Evolutionary conservation across 2,113 vertebrate genomes (phyloP).

Genomic region (Pteronura brasiliensis): DNA sequence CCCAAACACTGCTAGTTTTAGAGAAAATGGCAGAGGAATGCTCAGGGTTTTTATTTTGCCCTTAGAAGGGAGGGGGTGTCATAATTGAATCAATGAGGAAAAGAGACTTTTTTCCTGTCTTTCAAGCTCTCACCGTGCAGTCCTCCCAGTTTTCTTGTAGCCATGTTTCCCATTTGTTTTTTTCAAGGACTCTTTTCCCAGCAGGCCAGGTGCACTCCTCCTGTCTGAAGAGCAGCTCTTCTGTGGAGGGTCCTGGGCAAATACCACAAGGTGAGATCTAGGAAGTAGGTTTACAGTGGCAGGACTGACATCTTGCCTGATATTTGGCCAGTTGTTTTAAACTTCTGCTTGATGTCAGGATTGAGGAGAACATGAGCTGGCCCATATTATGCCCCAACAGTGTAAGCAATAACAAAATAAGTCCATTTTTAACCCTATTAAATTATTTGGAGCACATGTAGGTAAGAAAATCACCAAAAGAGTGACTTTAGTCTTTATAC

Average conservation of each 20-base stretch:
- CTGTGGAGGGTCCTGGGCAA: slow-evolving; percentile 87
- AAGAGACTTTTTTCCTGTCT: neutral
- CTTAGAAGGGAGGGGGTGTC: neutral
- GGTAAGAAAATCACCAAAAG: neutral
- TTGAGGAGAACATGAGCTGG: neutral
- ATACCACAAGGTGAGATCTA: neutral
- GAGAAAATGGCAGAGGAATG: neutral
- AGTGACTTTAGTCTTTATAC: neutral
- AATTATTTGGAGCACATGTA: neutral
- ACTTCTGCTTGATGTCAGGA: neutral
- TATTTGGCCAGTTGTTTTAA: neutral
- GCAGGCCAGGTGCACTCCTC: slow-evolving; percentile 59
- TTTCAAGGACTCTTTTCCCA: slow-evolving; percentile 80
- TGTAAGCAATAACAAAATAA: neutral
- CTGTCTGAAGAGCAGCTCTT: slow-evolving; percentile 83
- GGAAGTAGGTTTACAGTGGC: neutral
- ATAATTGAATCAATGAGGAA: neutral
- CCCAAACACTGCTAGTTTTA: neutral
- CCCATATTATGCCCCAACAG: neutral
- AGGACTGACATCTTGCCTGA: neutral
- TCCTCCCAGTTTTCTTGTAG: slow-evolving; percentile 97
- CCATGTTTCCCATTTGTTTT: slow-evolving; percentile 88
- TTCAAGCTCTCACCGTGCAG: slow-evolving; percentile 84
- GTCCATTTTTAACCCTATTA: neutral
- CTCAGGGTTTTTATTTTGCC: neutral